Conservation (phyloP, 2,797 vertebrate genomes). For the Orestias chungarensis region DNA sequence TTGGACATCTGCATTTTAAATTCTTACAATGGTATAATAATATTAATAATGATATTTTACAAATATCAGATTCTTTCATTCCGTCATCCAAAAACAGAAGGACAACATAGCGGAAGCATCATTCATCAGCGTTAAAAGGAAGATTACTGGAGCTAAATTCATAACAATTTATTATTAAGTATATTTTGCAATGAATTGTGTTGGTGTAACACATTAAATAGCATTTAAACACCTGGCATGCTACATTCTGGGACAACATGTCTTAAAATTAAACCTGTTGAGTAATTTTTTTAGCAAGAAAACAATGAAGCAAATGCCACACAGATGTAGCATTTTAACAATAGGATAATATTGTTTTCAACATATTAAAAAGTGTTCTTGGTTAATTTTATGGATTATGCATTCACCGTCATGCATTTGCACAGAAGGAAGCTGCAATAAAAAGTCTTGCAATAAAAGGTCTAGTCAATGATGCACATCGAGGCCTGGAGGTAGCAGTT, state of each 20-base stretch:
- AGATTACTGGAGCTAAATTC: not conserved
- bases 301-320: not conserved
- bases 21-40: not conserved
- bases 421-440: not conserved
- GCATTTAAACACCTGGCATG: not conserved
- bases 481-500: not conserved
- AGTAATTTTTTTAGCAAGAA: not conserved
- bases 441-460: not conserved
- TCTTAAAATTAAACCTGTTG: not conserved
- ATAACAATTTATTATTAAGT: not conserved
- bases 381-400: not conserved
- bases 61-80: not conserved
- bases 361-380: not conserved
- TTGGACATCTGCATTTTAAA: not conserved
- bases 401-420: not conserved
- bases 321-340: not conserved
- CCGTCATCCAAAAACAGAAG: not conserved
- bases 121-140: not conserved
- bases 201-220: not conserved
- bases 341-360: not conserved
- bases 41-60: too few relatives aligned
- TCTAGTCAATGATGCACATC: too few relatives aligned
- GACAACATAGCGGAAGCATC: not conserved
- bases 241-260: not conserved
- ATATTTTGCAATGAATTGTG: not conserved